phyloP scores from a whole-genome alignment of 2,797 vertebrate genomes.

The Octomys mimax region DNA sequence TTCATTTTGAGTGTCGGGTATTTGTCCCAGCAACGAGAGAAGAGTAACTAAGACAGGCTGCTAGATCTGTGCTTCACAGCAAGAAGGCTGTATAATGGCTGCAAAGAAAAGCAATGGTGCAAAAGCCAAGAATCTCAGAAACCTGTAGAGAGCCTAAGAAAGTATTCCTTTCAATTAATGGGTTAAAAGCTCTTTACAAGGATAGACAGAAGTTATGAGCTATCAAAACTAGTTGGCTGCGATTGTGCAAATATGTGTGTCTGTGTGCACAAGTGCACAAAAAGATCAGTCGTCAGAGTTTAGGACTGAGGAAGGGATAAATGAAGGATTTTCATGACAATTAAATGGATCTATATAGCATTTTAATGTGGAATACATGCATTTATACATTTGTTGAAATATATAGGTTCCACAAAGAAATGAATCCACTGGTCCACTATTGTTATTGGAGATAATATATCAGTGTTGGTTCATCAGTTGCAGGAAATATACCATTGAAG shows the following conservation, averaged over 20 bases:
- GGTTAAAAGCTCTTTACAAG: background rate
- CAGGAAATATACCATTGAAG: background rate
- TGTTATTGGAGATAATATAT: background rate
- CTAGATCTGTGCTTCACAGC: background rate
- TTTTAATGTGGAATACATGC: too few relatives aligned
- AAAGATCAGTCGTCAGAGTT: background rate
- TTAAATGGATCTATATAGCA: background rate
- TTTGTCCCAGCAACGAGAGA: too few relatives aligned
- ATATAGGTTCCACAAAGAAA: background rate
- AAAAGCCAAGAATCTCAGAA: background rate
- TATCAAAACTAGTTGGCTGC: background rate
- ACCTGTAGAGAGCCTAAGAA: background rate
- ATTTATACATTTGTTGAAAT: background rate
- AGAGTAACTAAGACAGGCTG: too few relatives aligned
- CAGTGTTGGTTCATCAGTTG: background rate
- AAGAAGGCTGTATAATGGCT: background rate
- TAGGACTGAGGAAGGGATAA: background rate
- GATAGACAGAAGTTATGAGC: background rate
- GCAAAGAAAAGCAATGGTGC: background rate
- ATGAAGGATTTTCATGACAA: background rate
- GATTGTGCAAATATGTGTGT: background rate
- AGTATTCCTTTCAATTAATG: background rate
- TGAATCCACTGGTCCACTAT: background rate
- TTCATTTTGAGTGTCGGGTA: too few relatives aligned
- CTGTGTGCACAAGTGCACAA: background rate